These are phyloP conservation scores for Chrysoperla carnea DNA, from an alignment of 1,140 invertebrate genomes.

Conservation along the genomic window DNA sequence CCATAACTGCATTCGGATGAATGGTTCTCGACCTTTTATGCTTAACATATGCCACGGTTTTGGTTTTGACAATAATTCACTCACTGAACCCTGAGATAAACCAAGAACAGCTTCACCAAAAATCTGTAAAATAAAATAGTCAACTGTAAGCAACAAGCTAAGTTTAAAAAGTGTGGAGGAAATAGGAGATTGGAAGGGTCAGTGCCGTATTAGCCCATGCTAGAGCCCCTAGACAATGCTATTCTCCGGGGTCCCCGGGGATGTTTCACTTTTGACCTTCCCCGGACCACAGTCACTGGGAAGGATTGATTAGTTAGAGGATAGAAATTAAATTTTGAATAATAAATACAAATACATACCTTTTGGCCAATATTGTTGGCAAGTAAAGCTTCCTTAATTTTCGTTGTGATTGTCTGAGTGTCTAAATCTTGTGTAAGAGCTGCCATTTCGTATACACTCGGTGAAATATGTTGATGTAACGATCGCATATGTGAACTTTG, in stretches of 20 bases:
- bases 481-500: slow-evolving; percentile 43
- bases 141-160: not conserved
- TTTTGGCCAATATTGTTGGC: slow-evolving; percentile 98
- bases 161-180: too few relatives aligned
- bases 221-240: too few relatives aligned
- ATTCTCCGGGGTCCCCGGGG: too few relatives aligned
- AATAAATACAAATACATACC: slow-evolving; percentile 28
- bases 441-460: slow-evolving; percentile 89
- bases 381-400: slow-evolving; percentile 90
- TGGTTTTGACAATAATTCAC: slow-evolving; percentile 90
- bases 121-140: slow-evolving; percentile 34
- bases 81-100: slow-evolving; percentile 91
- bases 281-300: too few relatives aligned
- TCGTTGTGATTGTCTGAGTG: slow-evolving; percentile 89
- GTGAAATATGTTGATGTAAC: slow-evolving; percentile 64
- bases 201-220: too few relatives aligned
- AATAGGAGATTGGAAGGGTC: too few relatives aligned
- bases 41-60: slow-evolving; percentile 99
- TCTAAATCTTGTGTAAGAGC: slow-evolving; percentile 91
- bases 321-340: too few relatives aligned
- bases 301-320: too few relatives aligned
- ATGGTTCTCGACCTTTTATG: slow-evolving; percentile 94
- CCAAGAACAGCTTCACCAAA: slow-evolving; percentile 94
- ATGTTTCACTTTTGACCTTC: too few relatives aligned
- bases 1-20: slow-evolving; percentile 97